Evolutionary conservation across 2,797 vertebrate genomes (phyloP).

Genomic region (Morelia viridis): DNA sequence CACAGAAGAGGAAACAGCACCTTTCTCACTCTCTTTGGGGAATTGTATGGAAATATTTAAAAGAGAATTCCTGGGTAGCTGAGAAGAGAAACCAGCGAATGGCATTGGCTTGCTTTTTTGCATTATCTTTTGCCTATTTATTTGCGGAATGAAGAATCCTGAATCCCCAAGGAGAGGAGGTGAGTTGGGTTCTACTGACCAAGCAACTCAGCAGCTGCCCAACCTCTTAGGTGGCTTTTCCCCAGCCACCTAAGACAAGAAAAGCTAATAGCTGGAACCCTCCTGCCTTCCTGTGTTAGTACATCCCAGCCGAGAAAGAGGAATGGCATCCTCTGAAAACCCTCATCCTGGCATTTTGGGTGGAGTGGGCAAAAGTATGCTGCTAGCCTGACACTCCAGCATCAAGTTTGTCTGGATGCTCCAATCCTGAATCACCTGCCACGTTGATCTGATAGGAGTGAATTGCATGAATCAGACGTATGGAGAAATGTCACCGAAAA

Average conservation of each 20-base stretch:
- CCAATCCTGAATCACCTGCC: background rate
- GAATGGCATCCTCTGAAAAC: background rate
- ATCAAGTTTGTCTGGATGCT: conserved; percentile 6
- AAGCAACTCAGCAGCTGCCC: background rate
- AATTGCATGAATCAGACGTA: background rate
- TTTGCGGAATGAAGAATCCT: background rate
- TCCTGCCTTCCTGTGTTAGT: background rate
- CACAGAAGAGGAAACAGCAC: background rate
- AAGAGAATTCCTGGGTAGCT: background rate
- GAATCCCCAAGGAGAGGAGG: background rate
- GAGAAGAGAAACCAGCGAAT: background rate
- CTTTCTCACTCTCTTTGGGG: background rate
- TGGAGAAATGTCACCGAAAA: background rate
- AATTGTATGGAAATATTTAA: background rate
- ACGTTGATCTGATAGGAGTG: background rate
- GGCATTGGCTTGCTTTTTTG: background rate
- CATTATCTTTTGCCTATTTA: background rate
- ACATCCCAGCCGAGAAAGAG: background rate
- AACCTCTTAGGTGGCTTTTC: background rate
- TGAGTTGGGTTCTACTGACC: background rate
- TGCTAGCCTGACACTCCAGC: too few species aligned
- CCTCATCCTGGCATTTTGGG: background rate
- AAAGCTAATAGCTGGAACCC: background rate
- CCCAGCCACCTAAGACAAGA: background rate
- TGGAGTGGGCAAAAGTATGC: background rate